Percentiles rank a stretch among this genome's conserved stretches.
Evolutionary conservation across 2,888 invertebrate species (phyloP).

Genomic region (Caenorhabditis drosophilae): DNA sequence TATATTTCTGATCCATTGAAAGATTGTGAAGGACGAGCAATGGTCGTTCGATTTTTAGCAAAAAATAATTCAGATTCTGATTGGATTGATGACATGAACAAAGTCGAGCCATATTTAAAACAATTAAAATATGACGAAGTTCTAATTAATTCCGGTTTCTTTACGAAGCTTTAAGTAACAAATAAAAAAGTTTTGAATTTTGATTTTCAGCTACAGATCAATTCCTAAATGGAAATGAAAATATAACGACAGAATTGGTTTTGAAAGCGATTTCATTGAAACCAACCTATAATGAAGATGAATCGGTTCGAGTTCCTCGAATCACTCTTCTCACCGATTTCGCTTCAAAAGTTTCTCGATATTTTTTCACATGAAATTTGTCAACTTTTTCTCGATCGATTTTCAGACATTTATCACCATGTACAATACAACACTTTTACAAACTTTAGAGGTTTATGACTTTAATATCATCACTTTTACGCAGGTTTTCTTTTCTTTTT

Average conservation of each 20-base stretch:
- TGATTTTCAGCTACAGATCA: not conserved
- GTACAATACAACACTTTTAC: slow-evolving; percentile 27
- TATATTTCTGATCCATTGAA: slow-evolving; percentile 45
- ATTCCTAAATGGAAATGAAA: slow-evolving; percentile 22
- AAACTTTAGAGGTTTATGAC: slow-evolving; percentile 26
- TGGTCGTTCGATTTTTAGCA: slow-evolving; percentile 45
- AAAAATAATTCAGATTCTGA: slow-evolving; percentile 38
- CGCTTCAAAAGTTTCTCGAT: slow-evolving; percentile 36
- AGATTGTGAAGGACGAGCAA: slow-evolving; percentile 32
- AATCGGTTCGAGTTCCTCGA: slow-evolving; percentile 15
- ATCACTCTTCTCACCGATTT: slow-evolving; percentile 51
- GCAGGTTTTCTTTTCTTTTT: too few relatives aligned
- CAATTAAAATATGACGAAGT: slow-evolving; percentile 40
- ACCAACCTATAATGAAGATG: slow-evolving; percentile 19
- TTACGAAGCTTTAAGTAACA: too few relatives aligned
- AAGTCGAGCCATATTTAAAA: slow-evolving; percentile 31
- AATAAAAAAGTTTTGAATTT: slow-evolving; percentile 3
- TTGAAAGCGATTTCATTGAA: slow-evolving; percentile 14
- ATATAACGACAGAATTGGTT: slow-evolving; percentile 33
- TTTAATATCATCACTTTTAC: slow-evolving; percentile 39
- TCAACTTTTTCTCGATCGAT: too few relatives aligned
- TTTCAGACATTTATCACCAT: slow-evolving; percentile 25
- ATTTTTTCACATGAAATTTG: not conserved
- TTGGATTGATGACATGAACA: slow-evolving; percentile 42
- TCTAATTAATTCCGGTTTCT: slow-evolving; percentile 15